Evolutionary conservation across 2,797 vertebrate species (phyloP), one percentile per base, ranked within the genome.

Genomic region (Myripristis murdjan): DNA sequence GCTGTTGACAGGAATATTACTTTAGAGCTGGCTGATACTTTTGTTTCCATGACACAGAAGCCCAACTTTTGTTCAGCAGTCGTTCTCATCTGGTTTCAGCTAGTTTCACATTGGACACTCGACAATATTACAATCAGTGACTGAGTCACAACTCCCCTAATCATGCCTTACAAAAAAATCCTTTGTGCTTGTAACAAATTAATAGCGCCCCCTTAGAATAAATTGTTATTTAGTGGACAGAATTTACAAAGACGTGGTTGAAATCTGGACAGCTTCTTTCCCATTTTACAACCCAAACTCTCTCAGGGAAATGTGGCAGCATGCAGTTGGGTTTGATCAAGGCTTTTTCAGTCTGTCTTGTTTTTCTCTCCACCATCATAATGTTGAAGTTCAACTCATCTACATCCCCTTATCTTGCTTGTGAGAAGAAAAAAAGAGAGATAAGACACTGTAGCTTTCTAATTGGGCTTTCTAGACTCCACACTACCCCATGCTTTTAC

Each of bases 71-170:
- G 44, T 41, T 69, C 61, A 64, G 44, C 37, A 23, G n/a, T 67
- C 56, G 43, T 70, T 31, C 33, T 56, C 70, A 78, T 91, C 74
- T 84, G 75, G 54, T 83, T 69, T 58, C 20, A 71, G 77, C 60
- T 60, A 53, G 62, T 67, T 83, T 80, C 70, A 70, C 35, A 49
- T 60, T 64, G 56, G 47, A 37, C n/a, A 24, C 47, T 54, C 60
- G n/a, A n/a, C 28, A 47, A 74, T 82, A 59, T 68, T 84, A 68
- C 59, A 77, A 79, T 83, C 73, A 70, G 64, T 57, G 54, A 73
- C 82, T 89, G 84, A 87, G 64, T 89, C 79, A 86, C 81, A 55
- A 12, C 54, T 64, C 41, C 55, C 12, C 43, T 20, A 24, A 26
- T 31, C 47, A 56, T n/a, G 28, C 44, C 28, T 23, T 51, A 8